Conservation (phyloP, 2,113 vertebrate species). For the Myiagra hebetior region DNA sequence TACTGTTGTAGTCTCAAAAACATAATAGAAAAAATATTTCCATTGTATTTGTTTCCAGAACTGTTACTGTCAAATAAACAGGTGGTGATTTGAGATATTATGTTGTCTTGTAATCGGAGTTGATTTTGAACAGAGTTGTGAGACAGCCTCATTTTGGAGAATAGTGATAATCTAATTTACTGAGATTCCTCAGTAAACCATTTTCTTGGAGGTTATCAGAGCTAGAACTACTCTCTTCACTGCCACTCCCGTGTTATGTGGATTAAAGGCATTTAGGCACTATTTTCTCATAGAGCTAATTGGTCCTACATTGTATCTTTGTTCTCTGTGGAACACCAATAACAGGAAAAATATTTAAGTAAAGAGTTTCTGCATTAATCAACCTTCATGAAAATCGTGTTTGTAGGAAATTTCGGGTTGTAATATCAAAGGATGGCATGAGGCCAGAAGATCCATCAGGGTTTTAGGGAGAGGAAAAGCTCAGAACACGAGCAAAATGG, state of each 20-base stretch:
- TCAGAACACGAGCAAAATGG: neutral
- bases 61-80: neutral
- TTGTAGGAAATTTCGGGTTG: neutral
- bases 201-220: neutral
- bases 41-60: neutral
- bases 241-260: neutral
- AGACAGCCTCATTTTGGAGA: neutral
- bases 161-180: neutral
- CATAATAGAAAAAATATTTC: neutral
- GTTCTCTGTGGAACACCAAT: neutral
- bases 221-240: neutral
- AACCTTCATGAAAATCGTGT: neutral
- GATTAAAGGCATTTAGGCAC: neutral
- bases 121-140: neutral
- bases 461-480: neutral
- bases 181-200: neutral
- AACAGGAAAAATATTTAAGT: neutral
- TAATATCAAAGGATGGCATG: neutral
- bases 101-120: neutral
- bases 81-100: neutral
- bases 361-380: neutral
- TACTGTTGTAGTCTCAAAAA: neutral
- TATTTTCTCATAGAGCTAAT: neutral
- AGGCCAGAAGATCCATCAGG: neutral
- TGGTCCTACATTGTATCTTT: neutral